Base-by-base conservation (phyloP, 2,113 vertebrate genomes). In the Anoplopoma fimbria region DNA sequence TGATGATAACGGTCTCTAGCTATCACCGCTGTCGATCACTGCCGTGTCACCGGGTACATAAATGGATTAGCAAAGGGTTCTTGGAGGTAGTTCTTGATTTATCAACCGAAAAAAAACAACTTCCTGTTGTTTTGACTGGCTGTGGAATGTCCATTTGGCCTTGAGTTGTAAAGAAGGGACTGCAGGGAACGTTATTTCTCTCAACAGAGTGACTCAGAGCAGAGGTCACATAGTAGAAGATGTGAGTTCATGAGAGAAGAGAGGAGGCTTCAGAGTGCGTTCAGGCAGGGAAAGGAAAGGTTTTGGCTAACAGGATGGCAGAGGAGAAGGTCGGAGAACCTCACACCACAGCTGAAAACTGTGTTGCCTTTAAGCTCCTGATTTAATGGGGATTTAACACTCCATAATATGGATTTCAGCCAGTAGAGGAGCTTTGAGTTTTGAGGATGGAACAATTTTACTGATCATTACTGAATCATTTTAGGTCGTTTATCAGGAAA, bases 351-450 rank as follows among this genome's bases (percentile, higher is more conserved):
- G 84, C 86, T 91, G 87, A 75, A 64, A 81, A 83, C 51, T 23
- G 36, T 81, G 67, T 82, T 79, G 58, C 75, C 75, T 83, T 88
- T 47, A 86, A 84, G 85, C 73, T 72, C 70, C 65, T 42, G 47
- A 72, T 86, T 67, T 86, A 79, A 82, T 27, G 57, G 70, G 70
- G 64, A 87, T 91, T 92, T 86, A 85, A 72, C 49, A 57, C 61
- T 3, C 36, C 40, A 61, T 74, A 55, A 79, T 40, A 17, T 45
- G 45, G 8, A 60, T 70, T 69, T 78, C 6, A 62, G 57, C 42
- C n/a, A 8, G 21, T 27, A 53, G 36, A 65, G 42, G 14, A 4
- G 23, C 69, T 58, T 47, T 63, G 14, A 57, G 29, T 47, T 31
- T 61, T 25, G n/a, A n/a, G n/a, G n/a, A n/a, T n/a, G n/a, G n/a